These are phyloP conservation scores for Agonopterix arenella DNA, from an alignment of 2,888 invertebrate genomes.

Conservation along the genomic window DNA sequence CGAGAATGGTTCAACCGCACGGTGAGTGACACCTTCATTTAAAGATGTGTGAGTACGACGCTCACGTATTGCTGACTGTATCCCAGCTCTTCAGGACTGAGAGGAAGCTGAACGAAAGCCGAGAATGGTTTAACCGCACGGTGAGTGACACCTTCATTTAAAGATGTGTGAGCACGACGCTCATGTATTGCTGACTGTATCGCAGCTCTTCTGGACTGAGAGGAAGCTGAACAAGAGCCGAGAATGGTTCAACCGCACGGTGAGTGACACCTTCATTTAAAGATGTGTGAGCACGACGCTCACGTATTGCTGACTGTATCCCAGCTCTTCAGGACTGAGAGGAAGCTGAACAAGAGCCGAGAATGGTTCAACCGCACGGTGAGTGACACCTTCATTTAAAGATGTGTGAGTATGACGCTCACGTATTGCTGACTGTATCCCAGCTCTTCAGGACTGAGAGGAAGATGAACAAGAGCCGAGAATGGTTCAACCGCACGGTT, in stretches of 20 bases:
- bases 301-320: slow-evolving; percentile 55
- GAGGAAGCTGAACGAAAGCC: slow-evolving; percentile 92
- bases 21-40: slow-evolving; percentile 51
- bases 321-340: slow-evolving; percentile 86
- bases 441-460: too few species aligned
- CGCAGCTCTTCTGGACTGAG: slow-evolving; percentile 85
- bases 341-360: slow-evolving; percentile 93
- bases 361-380: slow-evolving; percentile 98
- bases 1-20: slow-evolving; percentile 99
- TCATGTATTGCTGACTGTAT: slow-evolving; percentile 55
- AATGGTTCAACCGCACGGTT: too few species aligned
- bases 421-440: too few species aligned
- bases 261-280: too few species aligned
- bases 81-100: slow-evolving; percentile 99
- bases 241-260: slow-evolving; percentile 98
- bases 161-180: too few species aligned
- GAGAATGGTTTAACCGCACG: slow-evolving; percentile 98
- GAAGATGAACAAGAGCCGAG: too few species aligned
- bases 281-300: too few species aligned
- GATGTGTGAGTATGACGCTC: too few species aligned
- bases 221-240: slow-evolving; percentile 94
- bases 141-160: slow-evolving; percentile 20
- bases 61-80: slow-evolving; percentile 95
- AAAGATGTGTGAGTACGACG: slow-evolving; percentile 97
- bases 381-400: too few species aligned